Conservation (phyloP, 2,797 vertebrate species). For the Periophthalmus magnuspinnatus region DNA sequence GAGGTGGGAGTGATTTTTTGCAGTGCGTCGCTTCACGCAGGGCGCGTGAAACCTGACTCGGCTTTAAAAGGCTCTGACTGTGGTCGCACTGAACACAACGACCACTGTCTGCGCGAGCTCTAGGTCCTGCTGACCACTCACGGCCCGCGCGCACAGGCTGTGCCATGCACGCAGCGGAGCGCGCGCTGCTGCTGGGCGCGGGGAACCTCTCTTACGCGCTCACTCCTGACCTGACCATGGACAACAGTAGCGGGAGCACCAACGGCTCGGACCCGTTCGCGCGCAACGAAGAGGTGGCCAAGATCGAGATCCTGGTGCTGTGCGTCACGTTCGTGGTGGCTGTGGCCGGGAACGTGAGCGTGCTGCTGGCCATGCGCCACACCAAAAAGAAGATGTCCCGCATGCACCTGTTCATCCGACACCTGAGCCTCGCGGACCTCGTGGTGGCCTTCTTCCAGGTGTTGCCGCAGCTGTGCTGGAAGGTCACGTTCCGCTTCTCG, state of each 20-base stretch:
- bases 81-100: conserved; percentile 35
- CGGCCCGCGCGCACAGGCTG: conserved; percentile 53
- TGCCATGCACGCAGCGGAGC: conserved; percentile 64
- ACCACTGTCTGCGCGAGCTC: neutral
- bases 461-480: conserved; percentile 94
- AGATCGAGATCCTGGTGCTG: conserved; percentile 90
- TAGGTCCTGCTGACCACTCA: conserved; percentile 6
- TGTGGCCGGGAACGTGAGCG: conserved; percentile 87
- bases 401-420: conserved; percentile 96
- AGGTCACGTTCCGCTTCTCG: conserved; percentile 92
- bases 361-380: conserved; percentile 88
- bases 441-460: conserved; percentile 97
- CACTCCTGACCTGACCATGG: conserved; percentile 42
- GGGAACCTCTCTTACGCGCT: conserved; percentile 47
- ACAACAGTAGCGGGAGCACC: conserved; percentile 37
- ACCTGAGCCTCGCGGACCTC: conserved; percentile 94
- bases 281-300: conserved; percentile 90
- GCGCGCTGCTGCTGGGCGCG: conserved; percentile 43
- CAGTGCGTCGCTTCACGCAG: conserved; percentile 53
- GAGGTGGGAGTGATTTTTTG: conserved; percentile 26
- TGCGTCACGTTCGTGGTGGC: conserved; percentile 90
- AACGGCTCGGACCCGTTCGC: conserved; percentile 73
- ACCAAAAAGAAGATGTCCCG: conserved; percentile 91
- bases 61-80: conserved; percentile 58
- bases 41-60: conserved; percentile 56